Base-by-base conservation (phyloP, 1,140 invertebrate species). In the Eumaeus atala region DNA sequence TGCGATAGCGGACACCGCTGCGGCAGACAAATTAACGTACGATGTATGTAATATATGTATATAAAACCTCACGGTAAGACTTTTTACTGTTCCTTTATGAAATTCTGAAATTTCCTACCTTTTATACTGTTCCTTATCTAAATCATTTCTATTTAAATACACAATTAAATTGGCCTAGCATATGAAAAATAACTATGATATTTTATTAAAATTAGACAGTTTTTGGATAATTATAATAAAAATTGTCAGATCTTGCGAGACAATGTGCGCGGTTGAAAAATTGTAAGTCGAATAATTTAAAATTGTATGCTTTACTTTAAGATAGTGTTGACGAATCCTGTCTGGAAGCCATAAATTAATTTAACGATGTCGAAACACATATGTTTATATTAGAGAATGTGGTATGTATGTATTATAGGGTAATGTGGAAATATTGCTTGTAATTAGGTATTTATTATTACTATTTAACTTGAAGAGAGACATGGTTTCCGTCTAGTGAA, bases 401-500 rank as follows among this genome's bases (percentile, higher is more conserved):
- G 40, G 16, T 16, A 44, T 44, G 16, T 44, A 16, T 44, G 40
- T 44, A 17, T 16, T 16, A 18, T 44, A 44, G 9, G 14, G 40
- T 44, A 16, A 28, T 44, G 14, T 44, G 40, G 21, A 28, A 28
- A 28, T 44, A 14, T 16, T 14, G 16, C 12, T 44, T 16, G 12
- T 44, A 44, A 44, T 16, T 44, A 44, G 40, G 40, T 44, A 44
- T 44, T 44, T 44, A 44, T 18, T 44, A 16, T 44, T 14, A 44
- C 40, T 16, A 0, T 28, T 28, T 28, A 28, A 28, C 21, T 28
- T 28, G 21, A 28, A 28, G 6, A 28, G 6, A 28, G 21, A 28
- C 21, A 28, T 6, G 6, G 21, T 6, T 28, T 28, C 21, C 21
- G 21, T 28, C 21, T 28, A 28, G 21, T 28, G 6, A 28, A 28